phyloP scores from a whole-genome alignment of 1,140 invertebrate genomes.

The Magallana ariakensis region DNA sequence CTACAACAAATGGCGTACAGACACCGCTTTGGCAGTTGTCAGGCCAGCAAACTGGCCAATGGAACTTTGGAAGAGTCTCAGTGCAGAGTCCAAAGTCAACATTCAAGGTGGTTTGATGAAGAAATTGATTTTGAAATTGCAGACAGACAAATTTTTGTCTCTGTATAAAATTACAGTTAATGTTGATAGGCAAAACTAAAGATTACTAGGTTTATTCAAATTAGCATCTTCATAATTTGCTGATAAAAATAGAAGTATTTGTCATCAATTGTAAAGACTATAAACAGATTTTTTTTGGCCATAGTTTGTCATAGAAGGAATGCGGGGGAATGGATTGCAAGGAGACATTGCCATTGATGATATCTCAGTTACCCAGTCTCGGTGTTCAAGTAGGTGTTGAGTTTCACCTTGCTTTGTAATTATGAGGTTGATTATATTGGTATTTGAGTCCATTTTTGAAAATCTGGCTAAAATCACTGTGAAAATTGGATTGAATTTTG shows the following conservation, averaged over 20 bases:
- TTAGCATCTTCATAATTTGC: too few species aligned
- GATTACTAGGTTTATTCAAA: too few species aligned
- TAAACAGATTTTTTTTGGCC: slow-evolving; percentile 25
- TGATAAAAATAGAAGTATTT: too few species aligned
- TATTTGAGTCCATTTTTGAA: too few species aligned
- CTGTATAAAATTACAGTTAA: not conserved
- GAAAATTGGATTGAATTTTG: not conserved
- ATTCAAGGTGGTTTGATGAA: slow-evolving; percentile 47
- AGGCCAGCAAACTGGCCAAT: slow-evolving; percentile 54
- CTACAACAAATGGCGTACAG: slow-evolving; percentile 44
- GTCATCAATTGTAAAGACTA: not conserved
- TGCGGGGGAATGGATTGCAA: slow-evolving; percentile 61
- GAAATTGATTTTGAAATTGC: not conserved
- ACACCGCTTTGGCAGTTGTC: slow-evolving; percentile 61
- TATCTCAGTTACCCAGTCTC: slow-evolving; percentile 60
- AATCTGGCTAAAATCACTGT: too few species aligned
- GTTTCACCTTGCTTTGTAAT: not conserved
- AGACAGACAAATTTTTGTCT: not conserved
- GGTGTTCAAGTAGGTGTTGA: slow-evolving; percentile 67
- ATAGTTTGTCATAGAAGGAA: slow-evolving; percentile 70
- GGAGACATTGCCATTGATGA: slow-evolving; percentile 77
- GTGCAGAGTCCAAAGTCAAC: slow-evolving; percentile 63
- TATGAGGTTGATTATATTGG: not conserved
- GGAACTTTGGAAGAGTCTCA: slow-evolving; percentile 58
- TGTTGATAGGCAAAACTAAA: not conserved